Base-by-base conservation (phyloP, 2,888 invertebrate genomes). In the Lasioglossum marginatum region DNA sequence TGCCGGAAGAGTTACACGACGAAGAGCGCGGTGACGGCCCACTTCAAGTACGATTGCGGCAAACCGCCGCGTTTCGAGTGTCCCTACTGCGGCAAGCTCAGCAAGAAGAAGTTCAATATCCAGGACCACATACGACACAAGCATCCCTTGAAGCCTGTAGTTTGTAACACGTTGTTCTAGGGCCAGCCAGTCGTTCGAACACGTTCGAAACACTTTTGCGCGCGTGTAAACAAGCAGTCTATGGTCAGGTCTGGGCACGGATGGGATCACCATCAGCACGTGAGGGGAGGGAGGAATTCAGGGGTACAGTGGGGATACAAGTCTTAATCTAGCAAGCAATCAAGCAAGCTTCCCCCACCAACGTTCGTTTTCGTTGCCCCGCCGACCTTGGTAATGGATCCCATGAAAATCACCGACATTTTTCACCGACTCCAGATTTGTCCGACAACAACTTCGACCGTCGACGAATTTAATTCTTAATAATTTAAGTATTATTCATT, bases 41-140 rank as follows among this genome's bases (percentile, higher is more conserved):
- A 95, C 87, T 93, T 92, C 87, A 95, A 94, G 83, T 94, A 95
- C 81, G 95, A 95, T 82, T 95, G 95, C 84, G 95, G 95, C 43
- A 94, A 94, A 73, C 92, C 92, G 31, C 93, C 94, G 10, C 90
- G 94, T 14, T 94, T 95, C 86, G 92, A 94, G 77, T 95, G 95
- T 52, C 94, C 94, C 1, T 94, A 94, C 78, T 95, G 95, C 86
- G 93, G 94, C 12, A 94, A 94, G 70, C 89, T 93, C 43, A 94
- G 93, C 86, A 93, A 93, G 84, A 94, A 94, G 82, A 94, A 93
- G 81, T 94, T 93, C 85, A 94, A 94, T 84, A 89, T 95, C 5
- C 93, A 94, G 85, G 93, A 94, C 81, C 95, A 95, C 91, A 91
- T 95, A 71, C 90, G 92, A 40, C 90, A 93, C 71, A 93, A 93